Percentiles rank a stretch among this genome's conserved stretches.
These are phyloP conservation scores for Cephus pygmeus DNA, from an alignment of 2,888 invertebrate genomes.

Conservation along the genomic window DNA sequence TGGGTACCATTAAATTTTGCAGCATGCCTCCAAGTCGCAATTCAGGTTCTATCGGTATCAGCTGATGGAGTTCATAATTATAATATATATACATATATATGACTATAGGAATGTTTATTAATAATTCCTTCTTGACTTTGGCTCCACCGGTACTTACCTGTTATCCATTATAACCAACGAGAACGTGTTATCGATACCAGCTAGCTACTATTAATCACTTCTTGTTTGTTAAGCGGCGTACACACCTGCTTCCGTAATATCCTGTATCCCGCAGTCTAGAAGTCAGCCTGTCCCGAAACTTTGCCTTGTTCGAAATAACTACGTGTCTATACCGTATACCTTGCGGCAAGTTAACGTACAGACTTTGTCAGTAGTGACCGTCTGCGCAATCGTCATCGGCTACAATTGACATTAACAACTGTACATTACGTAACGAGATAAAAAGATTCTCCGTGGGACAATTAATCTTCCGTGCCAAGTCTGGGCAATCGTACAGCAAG, in stretches of 20 bases:
- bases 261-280: conserved; percentile 34
- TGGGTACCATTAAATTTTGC: conserved; percentile 27
- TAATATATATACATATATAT: neutral
- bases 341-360: neutral
- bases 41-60: neutral
- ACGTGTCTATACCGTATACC: neutral
- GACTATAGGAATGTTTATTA: neutral
- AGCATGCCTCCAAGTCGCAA: conserved; percentile 7
- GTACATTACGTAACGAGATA: neutral
- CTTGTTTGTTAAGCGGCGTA: conserved; percentile 62
- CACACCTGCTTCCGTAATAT: conserved; percentile 60
- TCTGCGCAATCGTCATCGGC: neutral
- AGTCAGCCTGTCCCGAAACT: conserved; percentile 9
- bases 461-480: neutral
- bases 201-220: conserved; percentile 61
- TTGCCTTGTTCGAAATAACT: neutral
- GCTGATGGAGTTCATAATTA: neutral
- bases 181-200: conserved; percentile 54
- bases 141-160: neutral
- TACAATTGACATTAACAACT: neutral
- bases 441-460: neutral
- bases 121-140: neutral
- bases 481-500: neutral
- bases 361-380: neutral
- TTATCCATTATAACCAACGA: neutral